phyloP scores from a whole-genome alignment of 2,113 vertebrate genomes.

The Dermatemys mawii region DNA sequence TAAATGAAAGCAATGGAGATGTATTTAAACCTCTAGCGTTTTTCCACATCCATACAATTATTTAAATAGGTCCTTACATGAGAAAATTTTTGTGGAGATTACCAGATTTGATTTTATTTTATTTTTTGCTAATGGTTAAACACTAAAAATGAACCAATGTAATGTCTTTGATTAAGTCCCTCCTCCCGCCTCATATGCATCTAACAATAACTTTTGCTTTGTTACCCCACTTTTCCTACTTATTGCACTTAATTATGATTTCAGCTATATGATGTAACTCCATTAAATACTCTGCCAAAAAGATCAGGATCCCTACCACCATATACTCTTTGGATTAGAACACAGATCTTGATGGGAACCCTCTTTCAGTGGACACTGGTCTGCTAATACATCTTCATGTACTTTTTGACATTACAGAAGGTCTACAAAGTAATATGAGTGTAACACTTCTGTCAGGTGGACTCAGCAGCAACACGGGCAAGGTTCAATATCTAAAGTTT shows the following conservation, averaged over 20 bases:
- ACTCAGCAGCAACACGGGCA: too few relatives aligned
- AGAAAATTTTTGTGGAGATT: not conserved
- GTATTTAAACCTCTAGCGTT: not conserved
- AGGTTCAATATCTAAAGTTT: too few relatives aligned
- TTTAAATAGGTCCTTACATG: not conserved
- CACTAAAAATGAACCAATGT: not conserved
- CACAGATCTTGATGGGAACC: not conserved
- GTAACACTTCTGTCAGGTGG: too few relatives aligned
- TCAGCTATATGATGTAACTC: not conserved
- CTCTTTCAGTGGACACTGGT: not conserved
- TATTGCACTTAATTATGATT: not conserved
- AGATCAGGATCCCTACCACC: not conserved
- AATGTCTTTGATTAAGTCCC: not conserved
- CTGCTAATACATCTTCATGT: not conserved
- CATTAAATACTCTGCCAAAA: not conserved
- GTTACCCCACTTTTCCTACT: not conserved
- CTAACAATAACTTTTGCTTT: not conserved
- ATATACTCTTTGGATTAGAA: not conserved
- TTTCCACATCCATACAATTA: not conserved
- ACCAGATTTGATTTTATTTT: rapidly evolving
- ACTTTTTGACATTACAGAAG: not conserved
- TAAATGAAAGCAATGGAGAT: not conserved
- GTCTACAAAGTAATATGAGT: not conserved
- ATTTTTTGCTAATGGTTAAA: not conserved
- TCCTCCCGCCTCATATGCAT: not conserved